These are phyloP conservation scores for Caenorhabditis inopinata DNA, from an alignment of 1,140 invertebrate genomes.

Conservation along the genomic window DNA sequence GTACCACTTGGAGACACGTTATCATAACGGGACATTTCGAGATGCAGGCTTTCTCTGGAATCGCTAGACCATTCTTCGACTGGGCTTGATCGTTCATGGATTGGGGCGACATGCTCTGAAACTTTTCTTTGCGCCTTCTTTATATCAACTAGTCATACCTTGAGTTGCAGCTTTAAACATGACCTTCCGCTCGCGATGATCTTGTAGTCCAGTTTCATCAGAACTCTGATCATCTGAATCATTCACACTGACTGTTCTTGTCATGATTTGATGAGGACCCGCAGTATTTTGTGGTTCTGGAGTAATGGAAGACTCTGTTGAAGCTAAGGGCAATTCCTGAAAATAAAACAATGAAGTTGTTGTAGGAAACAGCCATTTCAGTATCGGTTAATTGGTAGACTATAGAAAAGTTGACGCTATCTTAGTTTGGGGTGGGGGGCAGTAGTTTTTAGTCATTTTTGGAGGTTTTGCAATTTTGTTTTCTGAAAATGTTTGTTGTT, in stretches of 20 bases:
- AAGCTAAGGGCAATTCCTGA: background rate
- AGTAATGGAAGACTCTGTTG: background rate
- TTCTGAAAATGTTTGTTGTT: too few species aligned
- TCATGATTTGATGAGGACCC: background rate
- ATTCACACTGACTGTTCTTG: background rate
- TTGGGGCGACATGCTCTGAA: constrained; percentile 7
- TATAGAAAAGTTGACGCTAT: too few species aligned
- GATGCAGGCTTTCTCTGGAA: constrained; percentile 45
- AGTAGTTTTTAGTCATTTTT: too few species aligned
- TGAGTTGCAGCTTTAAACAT: constrained; percentile 10
- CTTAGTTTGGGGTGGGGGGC: too few species aligned
- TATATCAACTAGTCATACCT: background rate
- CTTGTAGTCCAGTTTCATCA: background rate
- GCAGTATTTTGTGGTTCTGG: background rate
- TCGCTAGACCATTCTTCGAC: constrained; percentile 46
- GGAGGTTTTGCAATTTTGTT: too few species aligned
- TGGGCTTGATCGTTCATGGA: constrained; percentile 38
- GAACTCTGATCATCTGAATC: background rate
- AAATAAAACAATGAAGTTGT: background rate
- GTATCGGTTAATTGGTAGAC: too few species aligned
- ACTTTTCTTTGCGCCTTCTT: background rate
- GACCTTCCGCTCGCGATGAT: background rate
- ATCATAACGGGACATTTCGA: constrained; percentile 52
- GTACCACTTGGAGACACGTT: constrained; percentile 49
- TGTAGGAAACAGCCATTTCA: too few species aligned